Percentiles rank a stretch among this genome's conserved stretches.
These are phyloP conservation scores for Phaethon lepturus DNA, from an alignment of 2,113 vertebrate genomes.

Conservation along the genomic window DNA sequence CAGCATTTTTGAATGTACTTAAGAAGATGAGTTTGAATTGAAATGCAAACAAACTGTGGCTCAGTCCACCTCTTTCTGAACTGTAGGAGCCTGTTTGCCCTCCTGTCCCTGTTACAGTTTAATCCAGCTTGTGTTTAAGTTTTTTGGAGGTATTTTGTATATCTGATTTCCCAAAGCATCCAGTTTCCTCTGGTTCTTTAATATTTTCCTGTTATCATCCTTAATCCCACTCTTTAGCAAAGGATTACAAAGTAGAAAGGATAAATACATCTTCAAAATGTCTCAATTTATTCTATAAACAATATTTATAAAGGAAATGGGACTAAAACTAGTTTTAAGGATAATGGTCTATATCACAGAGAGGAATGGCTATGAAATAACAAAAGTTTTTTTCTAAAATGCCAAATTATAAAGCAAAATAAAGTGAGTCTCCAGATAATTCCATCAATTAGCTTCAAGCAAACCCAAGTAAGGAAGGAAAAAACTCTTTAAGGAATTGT, in stretches of 20 bases:
- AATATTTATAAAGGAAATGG: background rate
- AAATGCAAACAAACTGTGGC: slow-evolving; percentile 53
- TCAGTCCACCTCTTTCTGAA: background rate
- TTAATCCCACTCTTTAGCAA: background rate
- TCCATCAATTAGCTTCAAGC: background rate
- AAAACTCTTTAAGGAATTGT: background rate
- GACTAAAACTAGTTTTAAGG: background rate
- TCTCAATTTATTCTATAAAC: background rate
- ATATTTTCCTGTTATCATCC: background rate
- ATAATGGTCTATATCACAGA: background rate
- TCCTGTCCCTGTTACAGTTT: background rate
- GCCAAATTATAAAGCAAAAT: background rate
- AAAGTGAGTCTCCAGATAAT: background rate
- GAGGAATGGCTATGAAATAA: background rate
- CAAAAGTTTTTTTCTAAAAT: background rate
- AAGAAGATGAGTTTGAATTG: slow-evolving; percentile 44
- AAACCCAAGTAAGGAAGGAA: background rate
- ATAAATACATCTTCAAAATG: background rate
- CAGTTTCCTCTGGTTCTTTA: background rate
- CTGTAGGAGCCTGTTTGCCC: background rate
- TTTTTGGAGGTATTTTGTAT: background rate
- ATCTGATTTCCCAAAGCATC: background rate
- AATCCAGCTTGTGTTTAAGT: background rate
- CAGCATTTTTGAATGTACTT: background rate
- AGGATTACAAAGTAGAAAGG: background rate